Conservation (phyloP, 2,113 vertebrate genomes). For the Ellobius talpinus region DNA sequence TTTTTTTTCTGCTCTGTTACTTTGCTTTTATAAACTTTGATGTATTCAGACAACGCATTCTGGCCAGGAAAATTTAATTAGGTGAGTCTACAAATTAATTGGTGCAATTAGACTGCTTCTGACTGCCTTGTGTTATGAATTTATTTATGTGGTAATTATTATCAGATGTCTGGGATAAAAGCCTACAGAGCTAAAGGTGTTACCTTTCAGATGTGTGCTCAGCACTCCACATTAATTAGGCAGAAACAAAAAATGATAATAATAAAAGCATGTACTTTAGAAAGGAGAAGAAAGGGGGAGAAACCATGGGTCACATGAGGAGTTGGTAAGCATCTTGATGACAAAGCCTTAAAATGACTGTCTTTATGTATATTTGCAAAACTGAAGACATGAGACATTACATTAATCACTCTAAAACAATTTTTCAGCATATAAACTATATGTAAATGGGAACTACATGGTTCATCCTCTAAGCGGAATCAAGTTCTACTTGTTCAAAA, state of each 20-base stretch:
- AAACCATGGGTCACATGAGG: background rate
- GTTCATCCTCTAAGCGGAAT: background rate
- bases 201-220: slow-evolving; percentile 72
- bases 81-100: slow-evolving; percentile 82
- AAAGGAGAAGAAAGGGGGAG: background rate
- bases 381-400: slow-evolving; percentile 33
- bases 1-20: slow-evolving; percentile 76
- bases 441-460: background rate
- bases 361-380: slow-evolving; percentile 39
- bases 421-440: slow-evolving; percentile 2
- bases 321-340: slow-evolving; percentile 49
- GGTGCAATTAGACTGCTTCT: slow-evolving; percentile 83
- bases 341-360: slow-evolving; percentile 37
- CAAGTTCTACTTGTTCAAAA: background rate
- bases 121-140: slow-evolving; percentile 79
- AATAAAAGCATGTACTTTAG: slow-evolving; percentile 29
- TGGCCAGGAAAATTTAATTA: slow-evolving; percentile 83
- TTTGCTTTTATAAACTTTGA: slow-evolving; percentile 74
- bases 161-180: slow-evolving; percentile 82
- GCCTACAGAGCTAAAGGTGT: slow-evolving; percentile 76
- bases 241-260: background rate
- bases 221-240: slow-evolving; percentile 69
- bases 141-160: slow-evolving; percentile 85
- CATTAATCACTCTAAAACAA: slow-evolving; percentile 32
- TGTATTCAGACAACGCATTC: slow-evolving; percentile 74